Evolutionary conservation across 2,113 vertebrate species (phyloP).

Genomic region (Bambusicola thoracicus): DNA sequence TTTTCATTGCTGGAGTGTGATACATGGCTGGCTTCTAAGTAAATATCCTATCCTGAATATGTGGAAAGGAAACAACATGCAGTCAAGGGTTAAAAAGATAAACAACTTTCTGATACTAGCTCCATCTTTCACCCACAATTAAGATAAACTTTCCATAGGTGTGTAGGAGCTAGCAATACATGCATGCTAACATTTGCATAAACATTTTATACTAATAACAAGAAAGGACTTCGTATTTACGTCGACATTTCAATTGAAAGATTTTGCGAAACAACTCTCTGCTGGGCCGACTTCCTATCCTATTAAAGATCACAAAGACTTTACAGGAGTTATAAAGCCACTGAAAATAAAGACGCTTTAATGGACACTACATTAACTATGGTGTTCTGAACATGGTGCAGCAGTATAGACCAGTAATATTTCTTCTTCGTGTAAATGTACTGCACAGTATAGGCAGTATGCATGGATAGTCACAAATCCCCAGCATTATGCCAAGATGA

Average conservation of each 20-base stretch:
- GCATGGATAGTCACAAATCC: slow-evolving; percentile 58
- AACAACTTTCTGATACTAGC: background rate
- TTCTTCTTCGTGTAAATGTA: slow-evolving; percentile 36
- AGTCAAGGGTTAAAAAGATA: background rate
- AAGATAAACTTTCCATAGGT: background rate
- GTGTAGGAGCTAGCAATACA: background rate
- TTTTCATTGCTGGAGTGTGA: background rate
- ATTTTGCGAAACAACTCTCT: background rate
- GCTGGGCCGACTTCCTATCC: background rate
- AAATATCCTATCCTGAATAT: background rate
- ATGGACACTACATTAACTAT: slow-evolving; percentile 38
- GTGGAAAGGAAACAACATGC: background rate
- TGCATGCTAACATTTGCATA: fast-evolving
- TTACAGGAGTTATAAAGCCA: slow-evolving; percentile 28
- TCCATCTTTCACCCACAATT: background rate
- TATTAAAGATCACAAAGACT: background rate
- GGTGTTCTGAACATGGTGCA: slow-evolving; percentile 19
- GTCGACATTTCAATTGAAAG: background rate
- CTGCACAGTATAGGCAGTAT: slow-evolving; percentile 16
- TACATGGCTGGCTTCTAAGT: background rate
- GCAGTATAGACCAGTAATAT: slow-evolving; percentile 21
- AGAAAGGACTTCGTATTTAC: background rate
- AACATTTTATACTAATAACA: background rate
- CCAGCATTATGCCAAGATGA: slow-evolving; percentile 70
- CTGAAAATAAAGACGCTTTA: slow-evolving; percentile 54